Evolutionary conservation across 2,888 invertebrate genomes (phyloP), one percentile per base, ranked within the genome.

Genomic region (Agrochola litura): DNA sequence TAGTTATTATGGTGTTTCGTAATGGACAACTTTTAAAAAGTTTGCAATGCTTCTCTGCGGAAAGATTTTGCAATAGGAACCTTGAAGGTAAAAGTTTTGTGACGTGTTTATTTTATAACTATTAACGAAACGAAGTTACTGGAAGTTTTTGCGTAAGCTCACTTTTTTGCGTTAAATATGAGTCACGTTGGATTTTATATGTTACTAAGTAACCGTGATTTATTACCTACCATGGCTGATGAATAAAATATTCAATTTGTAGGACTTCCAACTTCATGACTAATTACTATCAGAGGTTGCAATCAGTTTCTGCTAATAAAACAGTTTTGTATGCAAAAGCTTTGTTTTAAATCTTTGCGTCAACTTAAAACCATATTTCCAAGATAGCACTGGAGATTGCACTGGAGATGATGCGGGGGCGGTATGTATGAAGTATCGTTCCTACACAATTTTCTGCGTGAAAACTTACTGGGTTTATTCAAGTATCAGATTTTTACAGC

Each of bases 1-100:
- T 66, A 70, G 66, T 84, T 79, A 73, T 84, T 79, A 56, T 73
- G 69, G 79, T 79, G 52, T 73, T 83, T 70, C 67, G 66, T 71
- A 54, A 70, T 52, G 84, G 60, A 60, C 54, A 64, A 84, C 63
- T 84, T 84, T 74, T 64, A 9, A 65, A 65, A 81, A 84, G 37
- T 84, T 84, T 70, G 25, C 37, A 25, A 79, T 79, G 69, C 80
- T 79, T 69, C 84, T 46, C 70, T 19, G 22, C 66, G 60, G 54
- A 67, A 79, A 74, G 65, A 82, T 79, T 79, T 79, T 84, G 65
- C 70, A 82, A 75, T 81, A 74, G 52, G 37, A 37, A 58, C 41
- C n/a, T 74, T 49, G n/a, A 75, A 80, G 54, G 66, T 54, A 63
- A 60, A 81, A 82, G 30, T 84, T 82, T 46, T 30, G 66, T 46